Base-by-base conservation (phyloP, 1,140 invertebrate species). In the Cherax destructor region DNA sequence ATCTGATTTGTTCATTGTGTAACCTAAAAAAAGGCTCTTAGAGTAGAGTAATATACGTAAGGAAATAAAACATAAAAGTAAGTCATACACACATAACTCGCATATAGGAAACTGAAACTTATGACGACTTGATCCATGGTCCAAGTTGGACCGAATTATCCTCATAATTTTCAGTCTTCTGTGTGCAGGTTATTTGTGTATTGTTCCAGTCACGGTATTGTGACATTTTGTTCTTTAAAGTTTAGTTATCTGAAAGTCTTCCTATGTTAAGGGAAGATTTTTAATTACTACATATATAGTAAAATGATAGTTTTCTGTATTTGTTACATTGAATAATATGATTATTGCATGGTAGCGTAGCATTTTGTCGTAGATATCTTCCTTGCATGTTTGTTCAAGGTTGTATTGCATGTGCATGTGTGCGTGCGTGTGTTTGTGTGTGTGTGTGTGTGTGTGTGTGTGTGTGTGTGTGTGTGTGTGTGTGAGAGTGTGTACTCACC, bases 351-450 rank as follows among this genome's bases (percentile, higher is more conserved):
- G 83, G 65, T 56, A 50, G 21, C 24, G 50, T 41, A 85, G 61
- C 41, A 85, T 85, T 85, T 74, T 85, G 83, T 49, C 24, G 83
- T 85, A 85, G 83, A 84, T 16, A 74, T 85, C 10, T 79, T 61
- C 83, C 83, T 74, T 76, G 83, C 83, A 85, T 85, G 83, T 49
- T 69, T 85, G 83, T 85, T 85, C 24, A 72, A 50, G 74, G 47
- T 50, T 47, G 83, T 65, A 41, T 85, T 85, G 65, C 83, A 74
- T 72, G 11, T 50, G 83, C n/a, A 10, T 85, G 69, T 50, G 50
- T 41, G 30, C 2, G 30, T 41, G 2, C 2, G 30, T 41, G 30
- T 41, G 30, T 41, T 0, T 41, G 30, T 41, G 30, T 41, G 30
- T 41, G 30, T 41, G 30, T 41, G 30, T 41, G 30, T 41, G 30